These are phyloP conservation scores for Gymnopithys bicolor DNA, from an alignment of 2,797 vertebrate genomes.

Conservation along the genomic window DNA sequence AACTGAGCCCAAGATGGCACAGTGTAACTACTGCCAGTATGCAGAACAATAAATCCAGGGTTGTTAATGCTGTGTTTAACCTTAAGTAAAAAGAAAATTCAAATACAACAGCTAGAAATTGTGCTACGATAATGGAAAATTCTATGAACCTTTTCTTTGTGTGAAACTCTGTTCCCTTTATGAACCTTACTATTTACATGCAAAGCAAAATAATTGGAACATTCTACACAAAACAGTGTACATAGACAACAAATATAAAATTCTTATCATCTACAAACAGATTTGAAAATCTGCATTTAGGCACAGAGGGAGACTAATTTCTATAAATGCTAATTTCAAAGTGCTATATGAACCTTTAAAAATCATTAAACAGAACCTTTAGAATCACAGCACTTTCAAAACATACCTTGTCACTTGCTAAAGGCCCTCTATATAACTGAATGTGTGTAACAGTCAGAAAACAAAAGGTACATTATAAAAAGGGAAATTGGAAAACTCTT, in stretches of 20 bases:
- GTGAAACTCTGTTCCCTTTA: slow-evolving; percentile 13
- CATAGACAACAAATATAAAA: background rate
- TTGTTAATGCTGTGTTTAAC: background rate
- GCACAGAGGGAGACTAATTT: background rate
- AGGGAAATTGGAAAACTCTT: background rate
- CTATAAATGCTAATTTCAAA: background rate
- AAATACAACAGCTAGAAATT: background rate
- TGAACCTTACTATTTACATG: slow-evolving; percentile 1
- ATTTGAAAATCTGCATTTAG: background rate
- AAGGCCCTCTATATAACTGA: background rate
- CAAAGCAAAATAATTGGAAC: slow-evolving; percentile 33
- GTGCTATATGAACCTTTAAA: background rate
- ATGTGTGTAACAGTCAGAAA: background rate
- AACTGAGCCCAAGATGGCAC: background rate
- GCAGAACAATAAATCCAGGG: background rate
- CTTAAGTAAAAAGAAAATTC: slow-evolving; percentile 18
- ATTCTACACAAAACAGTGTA: background rate
- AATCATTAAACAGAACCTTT: background rate
- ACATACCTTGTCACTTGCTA: background rate
- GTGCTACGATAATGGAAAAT: background rate
- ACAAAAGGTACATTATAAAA: background rate
- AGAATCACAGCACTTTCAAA: background rate
- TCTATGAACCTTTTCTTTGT: background rate
- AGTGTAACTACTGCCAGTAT: background rate
- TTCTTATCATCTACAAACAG: slow-evolving; percentile 16